Conservation (phyloP, 2,888 invertebrate species). For the Neoitamus cyanurus region DNA sequence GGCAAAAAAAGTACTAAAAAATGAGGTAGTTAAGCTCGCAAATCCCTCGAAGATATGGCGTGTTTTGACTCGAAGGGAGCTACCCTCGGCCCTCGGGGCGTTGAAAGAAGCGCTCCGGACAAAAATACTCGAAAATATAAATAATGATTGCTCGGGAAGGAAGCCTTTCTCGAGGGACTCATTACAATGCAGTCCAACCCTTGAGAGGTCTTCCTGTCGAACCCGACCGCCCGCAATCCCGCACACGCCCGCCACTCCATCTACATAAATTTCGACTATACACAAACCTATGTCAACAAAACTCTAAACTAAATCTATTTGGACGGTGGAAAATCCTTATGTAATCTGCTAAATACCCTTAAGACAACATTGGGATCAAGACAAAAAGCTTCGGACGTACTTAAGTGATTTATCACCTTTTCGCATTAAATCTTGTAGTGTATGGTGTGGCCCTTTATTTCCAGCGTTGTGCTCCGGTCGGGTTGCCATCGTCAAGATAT, state of each 20-base stretch:
- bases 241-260: slow-evolving; percentile 10
- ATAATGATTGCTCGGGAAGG: slow-evolving; percentile 47
- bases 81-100: slow-evolving; percentile 6
- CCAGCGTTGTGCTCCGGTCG: background rate
- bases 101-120: slow-evolving; percentile 28
- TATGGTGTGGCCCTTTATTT: slow-evolving; percentile 28
- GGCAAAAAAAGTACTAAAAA: background rate
- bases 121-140: slow-evolving; percentile 48
- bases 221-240: background rate
- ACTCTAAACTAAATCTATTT: slow-evolving; percentile 53
- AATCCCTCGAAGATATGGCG: background rate
- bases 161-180: slow-evolving; percentile 47
- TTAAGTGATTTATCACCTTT: slow-evolving; percentile 53
- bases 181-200: slow-evolving; percentile 48
- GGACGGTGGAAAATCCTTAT: slow-evolving; percentile 53
- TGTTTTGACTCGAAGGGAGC: slow-evolving; percentile 19
- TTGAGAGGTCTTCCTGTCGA: slow-evolving; percentile 39
- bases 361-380: slow-evolving; percentile 53
- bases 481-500: slow-evolving; percentile 34
- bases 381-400: slow-evolving; percentile 53
- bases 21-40: slow-evolving; percentile 11
- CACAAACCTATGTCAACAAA: slow-evolving; percentile 52
- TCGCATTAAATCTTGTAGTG: slow-evolving; percentile 50
- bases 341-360: slow-evolving; percentile 53
- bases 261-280: slow-evolving; percentile 50